Percentiles rank a stretch among this genome's conserved stretches.
Evolutionary conservation across 2,888 invertebrate species (phyloP).

Genomic region (Oxytorus armatus): DNA sequence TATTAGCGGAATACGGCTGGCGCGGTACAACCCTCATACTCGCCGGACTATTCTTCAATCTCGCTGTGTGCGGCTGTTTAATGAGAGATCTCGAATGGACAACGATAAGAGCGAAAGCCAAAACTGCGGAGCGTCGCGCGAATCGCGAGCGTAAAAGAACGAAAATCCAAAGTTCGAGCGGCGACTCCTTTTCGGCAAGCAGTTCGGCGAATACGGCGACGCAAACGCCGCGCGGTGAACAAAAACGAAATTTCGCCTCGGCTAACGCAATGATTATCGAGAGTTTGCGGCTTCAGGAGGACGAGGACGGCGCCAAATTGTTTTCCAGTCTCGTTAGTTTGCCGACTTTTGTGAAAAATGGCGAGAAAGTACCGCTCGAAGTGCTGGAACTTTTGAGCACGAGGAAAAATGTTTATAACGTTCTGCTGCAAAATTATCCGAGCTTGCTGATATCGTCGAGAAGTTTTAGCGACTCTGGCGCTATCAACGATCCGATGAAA

Average conservation of each 20-base stretch:
- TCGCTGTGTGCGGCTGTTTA: slow-evolving; percentile 92
- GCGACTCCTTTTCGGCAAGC: slow-evolving; percentile 89
- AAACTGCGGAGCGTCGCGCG: slow-evolving; percentile 88
- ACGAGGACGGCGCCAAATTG: slow-evolving; percentile 85
- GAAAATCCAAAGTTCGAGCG: slow-evolving; percentile 88
- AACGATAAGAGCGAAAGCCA: slow-evolving; percentile 87
- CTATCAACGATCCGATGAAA: slow-evolving; percentile 84
- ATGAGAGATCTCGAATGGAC: slow-evolving; percentile 92
- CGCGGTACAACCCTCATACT: slow-evolving; percentile 92
- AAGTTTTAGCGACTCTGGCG: slow-evolving; percentile 90
- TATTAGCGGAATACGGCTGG: slow-evolving; percentile 93
- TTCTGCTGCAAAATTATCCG: slow-evolving; percentile 91
- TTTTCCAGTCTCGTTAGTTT: slow-evolving; percentile 93
- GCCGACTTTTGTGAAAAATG: slow-evolving; percentile 92
- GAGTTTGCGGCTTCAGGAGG: slow-evolving; percentile 76
- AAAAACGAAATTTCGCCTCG: slow-evolving; percentile 76
- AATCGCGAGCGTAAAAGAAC: slow-evolving; percentile 85
- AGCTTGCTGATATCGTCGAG: slow-evolving; percentile 89
- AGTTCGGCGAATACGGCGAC: slow-evolving; percentile 88
- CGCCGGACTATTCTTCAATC: slow-evolving; percentile 92
- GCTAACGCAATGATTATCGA: slow-evolving; percentile 84
- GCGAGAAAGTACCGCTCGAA: slow-evolving; percentile 91
- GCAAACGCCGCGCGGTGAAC: slow-evolving; percentile 83
- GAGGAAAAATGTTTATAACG: slow-evolving; percentile 89
- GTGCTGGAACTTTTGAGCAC: slow-evolving; percentile 90